A percentile compares a stretch with the other conserved stretches of the same genome.
These are phyloP conservation scores for Phalacrocorax aristotelis DNA, from an alignment of 2,113 vertebrate genomes.

Conservation along the genomic window DNA sequence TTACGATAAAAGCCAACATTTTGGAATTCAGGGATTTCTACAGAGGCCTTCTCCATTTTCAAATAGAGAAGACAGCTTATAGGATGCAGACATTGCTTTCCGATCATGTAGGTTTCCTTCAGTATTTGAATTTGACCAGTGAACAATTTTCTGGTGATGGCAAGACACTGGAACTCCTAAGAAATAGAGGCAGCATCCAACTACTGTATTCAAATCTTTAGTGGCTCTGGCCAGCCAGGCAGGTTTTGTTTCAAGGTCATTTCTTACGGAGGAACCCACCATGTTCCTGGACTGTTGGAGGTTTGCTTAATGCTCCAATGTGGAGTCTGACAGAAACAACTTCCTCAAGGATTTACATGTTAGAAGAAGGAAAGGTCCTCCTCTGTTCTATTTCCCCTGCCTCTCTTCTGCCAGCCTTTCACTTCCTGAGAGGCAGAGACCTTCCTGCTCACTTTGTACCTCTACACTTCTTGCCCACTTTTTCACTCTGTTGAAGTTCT, in stretches of 20 bases:
- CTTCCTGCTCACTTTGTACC: not conserved
- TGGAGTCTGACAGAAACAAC: not conserved
- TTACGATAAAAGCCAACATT: not conserved
- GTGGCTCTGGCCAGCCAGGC: not conserved
- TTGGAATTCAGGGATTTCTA: not conserved
- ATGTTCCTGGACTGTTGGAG: not conserved
- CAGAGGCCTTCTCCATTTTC: not conserved
- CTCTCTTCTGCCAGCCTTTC: not conserved
- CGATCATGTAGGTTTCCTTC: not conserved
- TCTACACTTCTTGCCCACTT: not conserved
- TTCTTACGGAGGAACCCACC: not conserved
- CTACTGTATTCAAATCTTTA: not conserved
- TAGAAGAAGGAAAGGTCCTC: not conserved
- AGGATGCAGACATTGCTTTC: not conserved
- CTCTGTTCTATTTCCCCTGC: not conserved
- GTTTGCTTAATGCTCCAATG: not conserved
- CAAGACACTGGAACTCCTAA: not conserved
- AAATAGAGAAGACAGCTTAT: not conserved
- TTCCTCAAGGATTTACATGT: not conserved
- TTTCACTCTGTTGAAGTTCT: not conserved
- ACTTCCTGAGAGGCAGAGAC: not conserved
- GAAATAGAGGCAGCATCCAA: not conserved
- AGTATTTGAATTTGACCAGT: not conserved
- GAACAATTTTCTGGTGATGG: not conserved
- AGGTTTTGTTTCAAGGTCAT: not conserved